Evolutionary conservation across 2,888 invertebrate genomes (phyloP), one percentile per base, ranked within the genome.

Genomic region (Thymelicus lineola): DNA sequence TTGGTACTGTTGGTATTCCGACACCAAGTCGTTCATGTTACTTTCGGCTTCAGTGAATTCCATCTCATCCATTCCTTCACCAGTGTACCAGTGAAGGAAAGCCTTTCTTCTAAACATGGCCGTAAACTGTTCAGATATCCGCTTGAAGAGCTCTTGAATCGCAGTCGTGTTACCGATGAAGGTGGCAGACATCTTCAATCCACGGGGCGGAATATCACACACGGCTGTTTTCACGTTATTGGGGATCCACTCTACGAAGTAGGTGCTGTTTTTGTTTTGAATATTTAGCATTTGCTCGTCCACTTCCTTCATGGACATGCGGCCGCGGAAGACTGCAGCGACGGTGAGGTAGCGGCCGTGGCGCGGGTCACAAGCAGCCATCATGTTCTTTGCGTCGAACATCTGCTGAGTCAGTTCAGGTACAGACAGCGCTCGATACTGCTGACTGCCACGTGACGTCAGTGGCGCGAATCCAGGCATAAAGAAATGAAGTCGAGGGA

Each of bases 61-160:
- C 96, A 98, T 96, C 89, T 98, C 98, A 85, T 98, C 98, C 98
- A 98, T 98, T 75, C 98, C 98, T 87, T 98, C 98, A 64, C 98
- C 98, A 48, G 98, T 98, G 94, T 98, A 98, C 98, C 98, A 98
- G 94, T 98, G 98, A 80, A 98, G 95, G 95, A 98, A 98, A 85
- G 98, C 98, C 90, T 98, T 98, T 80, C 98, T 95, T 76, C 98
- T 95, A 95, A 98, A 98, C 98, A 98, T 98, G 79, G 97, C 97
- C 17, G 96, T 96, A 82, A 97, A 97, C 85, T 97, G 97, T 83
- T 97, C 97, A 55, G 96, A 96, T 78, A 97, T 96, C 80, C 98
- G 95, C 87, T 97, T 97, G 89, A 98, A 98, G 74, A 98, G 87
- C 84, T 97, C 97, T 83, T 98, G 98, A 77, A 97, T 97, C 74